Evolutionary conservation across 2,888 invertebrate species (phyloP).

Genomic region (Incurvaria masculella): DNA sequence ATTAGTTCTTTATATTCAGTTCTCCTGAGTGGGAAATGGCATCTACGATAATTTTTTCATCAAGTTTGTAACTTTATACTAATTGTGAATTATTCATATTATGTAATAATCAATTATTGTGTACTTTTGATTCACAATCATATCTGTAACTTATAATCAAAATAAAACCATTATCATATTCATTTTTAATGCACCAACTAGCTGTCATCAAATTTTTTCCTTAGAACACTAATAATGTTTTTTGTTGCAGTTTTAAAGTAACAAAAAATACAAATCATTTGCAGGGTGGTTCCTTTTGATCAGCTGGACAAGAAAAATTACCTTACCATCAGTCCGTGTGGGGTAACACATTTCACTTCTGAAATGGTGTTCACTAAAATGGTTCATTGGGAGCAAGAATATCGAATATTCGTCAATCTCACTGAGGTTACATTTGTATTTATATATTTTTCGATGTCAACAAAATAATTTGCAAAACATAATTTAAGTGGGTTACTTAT

Average conservation of each 20-base stretch:
- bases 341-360: slow-evolving; percentile 74
- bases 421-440: slow-evolving; percentile 53
- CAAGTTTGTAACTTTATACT: too few relatives aligned
- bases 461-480: too few relatives aligned
- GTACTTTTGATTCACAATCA: too few relatives aligned
- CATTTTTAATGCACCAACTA: background rate
- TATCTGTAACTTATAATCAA: background rate
- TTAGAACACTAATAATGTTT: background rate
- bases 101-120: too few relatives aligned
- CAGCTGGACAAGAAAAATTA: slow-evolving; percentile 68
- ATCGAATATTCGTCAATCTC: slow-evolving; percentile 73
- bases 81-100: too few relatives aligned
- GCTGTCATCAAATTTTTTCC: background rate
- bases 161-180: slow-evolving; percentile 4
- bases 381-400: slow-evolving; percentile 78
- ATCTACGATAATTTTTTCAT: too few relatives aligned
- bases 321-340: slow-evolving; percentile 78
- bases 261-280: slow-evolving; percentile 11
- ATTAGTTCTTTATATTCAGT: too few relatives aligned
- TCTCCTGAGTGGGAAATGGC: too few relatives aligned
- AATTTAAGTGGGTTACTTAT: too few relatives aligned
- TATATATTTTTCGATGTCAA: too few relatives aligned
- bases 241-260: background rate
- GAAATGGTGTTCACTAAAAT: slow-evolving; percentile 79
- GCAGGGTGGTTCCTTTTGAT: slow-evolving; percentile 70